Conservation (phyloP, 1,140 invertebrate genomes). For the Anastrepha obliqua region DNA sequence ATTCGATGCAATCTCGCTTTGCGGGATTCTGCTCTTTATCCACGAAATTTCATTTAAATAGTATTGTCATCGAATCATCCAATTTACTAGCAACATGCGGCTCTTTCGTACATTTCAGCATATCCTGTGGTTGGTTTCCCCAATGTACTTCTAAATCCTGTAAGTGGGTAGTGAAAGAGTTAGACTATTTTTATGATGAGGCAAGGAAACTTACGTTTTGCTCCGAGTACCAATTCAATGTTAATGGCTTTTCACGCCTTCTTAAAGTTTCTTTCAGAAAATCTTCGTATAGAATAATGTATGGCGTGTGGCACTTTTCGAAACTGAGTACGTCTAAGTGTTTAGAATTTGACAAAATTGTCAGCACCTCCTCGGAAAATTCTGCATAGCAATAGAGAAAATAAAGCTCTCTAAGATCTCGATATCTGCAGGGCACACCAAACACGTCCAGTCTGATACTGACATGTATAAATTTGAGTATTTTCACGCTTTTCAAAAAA, state of each 20-base stretch:
- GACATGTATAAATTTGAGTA: neutral
- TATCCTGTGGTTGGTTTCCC: neutral
- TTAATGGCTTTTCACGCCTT: neutral
- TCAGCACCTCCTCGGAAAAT: neutral
- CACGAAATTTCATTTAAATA: neutral
- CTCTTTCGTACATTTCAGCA: neutral
- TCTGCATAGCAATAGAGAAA: neutral
- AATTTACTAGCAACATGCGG: neutral
- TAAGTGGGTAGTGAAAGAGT: neutral
- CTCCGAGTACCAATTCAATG: neutral
- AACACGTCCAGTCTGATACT: neutral
- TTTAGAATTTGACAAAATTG: neutral
- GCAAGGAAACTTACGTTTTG: neutral
- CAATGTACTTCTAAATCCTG: neutral
- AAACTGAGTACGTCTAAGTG: constrained; percentile 2
- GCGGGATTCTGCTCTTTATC: no score
- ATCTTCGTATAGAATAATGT: neutral
- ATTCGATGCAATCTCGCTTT: no score
- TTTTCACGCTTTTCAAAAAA: neutral
- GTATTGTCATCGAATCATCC: neutral
- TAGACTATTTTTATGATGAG: no score
- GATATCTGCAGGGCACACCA: neutral
- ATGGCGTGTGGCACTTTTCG: neutral
- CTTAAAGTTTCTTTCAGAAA: neutral
- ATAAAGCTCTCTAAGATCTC: constrained; percentile 3